These are phyloP conservation scores for Tachysurus vachellii DNA, from an alignment of 2,113 vertebrate species.

Conservation along the genomic window DNA sequence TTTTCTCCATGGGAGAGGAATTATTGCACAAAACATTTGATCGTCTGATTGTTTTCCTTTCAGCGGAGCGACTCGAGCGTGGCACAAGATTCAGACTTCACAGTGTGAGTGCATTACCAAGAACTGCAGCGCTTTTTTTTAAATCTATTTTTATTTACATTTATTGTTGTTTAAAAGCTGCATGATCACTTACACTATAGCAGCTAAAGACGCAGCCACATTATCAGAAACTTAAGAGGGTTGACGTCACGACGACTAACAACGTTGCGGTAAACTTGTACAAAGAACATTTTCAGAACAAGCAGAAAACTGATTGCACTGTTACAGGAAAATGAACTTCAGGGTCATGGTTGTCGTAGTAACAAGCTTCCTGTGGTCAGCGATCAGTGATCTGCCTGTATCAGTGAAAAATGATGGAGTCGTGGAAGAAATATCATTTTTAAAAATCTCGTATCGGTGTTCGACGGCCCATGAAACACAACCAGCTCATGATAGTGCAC, in stretches of 20 bases:
- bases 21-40: constrained; percentile 36
- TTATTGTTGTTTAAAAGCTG: too few relatives aligned
- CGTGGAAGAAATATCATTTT: background rate
- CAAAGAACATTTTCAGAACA: background rate
- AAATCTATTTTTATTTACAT: background rate
- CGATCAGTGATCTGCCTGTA: too few relatives aligned
- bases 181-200: background rate
- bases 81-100: constrained; percentile 63
- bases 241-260: background rate
- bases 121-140: background rate
- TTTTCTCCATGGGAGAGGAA: constrained; percentile 38
- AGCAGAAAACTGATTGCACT: background rate
- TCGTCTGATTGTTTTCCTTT: background rate
- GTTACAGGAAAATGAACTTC: background rate
- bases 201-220: background rate
- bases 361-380: background rate
- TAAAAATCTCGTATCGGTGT: background rate
- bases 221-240: too few relatives aligned
- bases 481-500: constrained; percentile 10
- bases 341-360: background rate
- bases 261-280: background rate
- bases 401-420: background rate
- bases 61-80: constrained; percentile 40
- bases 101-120: background rate
- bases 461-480: background rate